Evolutionary conservation across 2,113 vertebrate species (phyloP).

Genomic region (Callionymus lyra): DNA sequence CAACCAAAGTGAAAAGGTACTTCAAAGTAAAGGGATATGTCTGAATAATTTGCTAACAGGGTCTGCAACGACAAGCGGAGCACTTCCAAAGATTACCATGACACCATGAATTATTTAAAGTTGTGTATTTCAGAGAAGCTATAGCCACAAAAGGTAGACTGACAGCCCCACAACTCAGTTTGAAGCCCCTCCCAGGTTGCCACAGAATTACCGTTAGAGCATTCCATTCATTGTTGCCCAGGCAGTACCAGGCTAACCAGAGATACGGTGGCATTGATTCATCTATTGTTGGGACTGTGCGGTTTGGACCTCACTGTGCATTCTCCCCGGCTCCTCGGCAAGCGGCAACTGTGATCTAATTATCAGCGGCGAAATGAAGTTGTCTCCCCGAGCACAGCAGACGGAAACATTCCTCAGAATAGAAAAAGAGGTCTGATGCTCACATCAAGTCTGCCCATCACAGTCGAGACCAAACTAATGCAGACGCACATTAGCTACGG

Average conservation of each 20-base stretch:
- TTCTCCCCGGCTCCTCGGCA: conserved; percentile 41
- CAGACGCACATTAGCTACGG: conserved; percentile 30
- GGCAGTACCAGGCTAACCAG: conserved; percentile 17
- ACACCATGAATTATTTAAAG: background rate
- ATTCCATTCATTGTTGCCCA: conserved; percentile 31
- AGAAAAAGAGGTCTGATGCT: conserved; percentile 27
- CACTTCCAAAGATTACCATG: conserved; percentile 19
- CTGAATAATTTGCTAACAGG: too few relatives aligned
- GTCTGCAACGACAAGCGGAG: conserved; percentile 15
- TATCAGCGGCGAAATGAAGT: conserved; percentile 55
- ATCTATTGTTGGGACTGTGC: conserved; percentile 39
- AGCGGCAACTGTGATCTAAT: conserved; percentile 58
- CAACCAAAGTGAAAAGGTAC: too few relatives aligned
- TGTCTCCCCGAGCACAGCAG: conserved; percentile 40
- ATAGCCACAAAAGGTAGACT: conserved; percentile 13
- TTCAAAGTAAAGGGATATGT: too few relatives aligned
- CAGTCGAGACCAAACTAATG: conserved; percentile 14
- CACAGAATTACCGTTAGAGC: conserved; percentile 41
- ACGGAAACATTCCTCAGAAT: conserved; percentile 48
- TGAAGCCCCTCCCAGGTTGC: conserved; percentile 21
- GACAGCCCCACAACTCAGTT: conserved; percentile 29
- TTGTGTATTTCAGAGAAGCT: conserved; percentile 21
- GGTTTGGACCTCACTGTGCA: conserved; percentile 18
- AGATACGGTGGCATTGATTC: conserved; percentile 54
- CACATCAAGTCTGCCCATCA: conserved; percentile 27